Percentiles rank a stretch among this genome's conserved stretches.
Evolutionary conservation across 2,888 invertebrate species (phyloP).

Genomic region (Corythucha ciliata): DNA sequence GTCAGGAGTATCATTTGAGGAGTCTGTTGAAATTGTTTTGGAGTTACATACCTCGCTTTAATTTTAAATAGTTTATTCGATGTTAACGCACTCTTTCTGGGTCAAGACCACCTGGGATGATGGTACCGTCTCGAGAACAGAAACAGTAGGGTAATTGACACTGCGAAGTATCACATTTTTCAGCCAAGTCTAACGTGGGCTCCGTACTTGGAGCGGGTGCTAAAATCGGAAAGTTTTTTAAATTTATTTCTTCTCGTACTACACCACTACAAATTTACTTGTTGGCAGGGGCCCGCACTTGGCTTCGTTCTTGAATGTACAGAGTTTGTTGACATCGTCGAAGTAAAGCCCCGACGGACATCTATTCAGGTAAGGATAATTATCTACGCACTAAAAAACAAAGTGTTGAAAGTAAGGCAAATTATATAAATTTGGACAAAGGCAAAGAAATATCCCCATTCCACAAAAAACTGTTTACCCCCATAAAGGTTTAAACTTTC

Average conservation of each 20-base stretch:
- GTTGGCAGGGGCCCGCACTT: slow-evolving; percentile 80
- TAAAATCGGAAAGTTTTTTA: slow-evolving; percentile 44
- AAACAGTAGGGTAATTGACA: slow-evolving; percentile 82
- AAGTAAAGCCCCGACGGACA: slow-evolving; percentile 85
- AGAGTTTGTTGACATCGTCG: slow-evolving; percentile 71
- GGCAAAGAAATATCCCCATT: neutral
- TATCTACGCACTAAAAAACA: slow-evolving; percentile 71
- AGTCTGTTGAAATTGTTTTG: slow-evolving; percentile 51
- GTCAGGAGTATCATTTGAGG: slow-evolving; percentile 89
- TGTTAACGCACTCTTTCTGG: slow-evolving; percentile 57
- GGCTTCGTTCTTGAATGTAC: slow-evolving; percentile 82
- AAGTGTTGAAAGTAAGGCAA: slow-evolving; percentile 7
- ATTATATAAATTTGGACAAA: neutral
- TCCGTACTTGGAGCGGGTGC: slow-evolving; percentile 75
- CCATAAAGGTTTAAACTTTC: no score
- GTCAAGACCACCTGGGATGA: slow-evolving; percentile 73
- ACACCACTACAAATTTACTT: slow-evolving; percentile 54
- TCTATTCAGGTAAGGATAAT: slow-evolving; percentile 74
- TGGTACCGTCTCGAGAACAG: slow-evolving; percentile 83
- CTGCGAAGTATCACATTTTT: slow-evolving; percentile 62
- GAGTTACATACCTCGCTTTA: neutral
- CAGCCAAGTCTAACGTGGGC: slow-evolving; percentile 67
- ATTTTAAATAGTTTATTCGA: neutral
- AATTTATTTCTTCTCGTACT: neutral
- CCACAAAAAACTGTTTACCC: neutral